Conservation (phyloP, 1,140 invertebrate genomes). For the Eriocheir sinensis region DNA sequence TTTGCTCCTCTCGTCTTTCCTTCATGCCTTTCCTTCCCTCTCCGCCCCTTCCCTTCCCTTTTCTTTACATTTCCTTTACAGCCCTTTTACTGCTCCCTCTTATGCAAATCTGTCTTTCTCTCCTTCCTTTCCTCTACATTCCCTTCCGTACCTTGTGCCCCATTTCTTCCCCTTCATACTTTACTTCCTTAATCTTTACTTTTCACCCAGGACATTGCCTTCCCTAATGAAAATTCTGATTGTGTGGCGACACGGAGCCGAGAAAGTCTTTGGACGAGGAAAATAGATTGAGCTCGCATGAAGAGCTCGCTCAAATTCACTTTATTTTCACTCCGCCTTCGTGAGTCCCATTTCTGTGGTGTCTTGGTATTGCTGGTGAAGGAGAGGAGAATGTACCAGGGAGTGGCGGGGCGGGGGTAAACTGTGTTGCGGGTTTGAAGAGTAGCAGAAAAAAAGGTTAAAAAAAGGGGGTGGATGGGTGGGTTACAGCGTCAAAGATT, state of each 20-base stretch:
- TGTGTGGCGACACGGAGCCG: background rate
- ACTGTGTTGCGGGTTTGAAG: too few species aligned
- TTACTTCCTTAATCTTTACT: too few species aligned
- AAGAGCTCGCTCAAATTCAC: background rate
- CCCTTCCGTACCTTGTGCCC: background rate
- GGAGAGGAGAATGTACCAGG: too few species aligned
- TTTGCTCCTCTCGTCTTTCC: too few species aligned
- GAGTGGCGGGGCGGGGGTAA: too few species aligned
- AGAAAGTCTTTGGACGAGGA: background rate
- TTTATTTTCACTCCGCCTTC: conserved; percentile 5
- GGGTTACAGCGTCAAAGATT: too few species aligned
- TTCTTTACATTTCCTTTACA: too few species aligned
- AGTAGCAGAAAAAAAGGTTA: too few species aligned
- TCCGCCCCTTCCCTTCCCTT: background rate
- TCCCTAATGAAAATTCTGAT: conserved; percentile 25
- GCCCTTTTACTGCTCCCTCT: too few species aligned
- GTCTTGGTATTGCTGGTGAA: background rate
- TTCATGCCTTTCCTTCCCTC: background rate
- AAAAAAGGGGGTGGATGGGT: too few species aligned
- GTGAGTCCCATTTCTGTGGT: background rate
- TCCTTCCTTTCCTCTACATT: too few species aligned
- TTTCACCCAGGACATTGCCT: background rate
- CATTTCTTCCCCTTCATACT: background rate
- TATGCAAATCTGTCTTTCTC: background rate
- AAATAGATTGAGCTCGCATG: conserved; percentile 13